phyloP scores from a whole-genome alignment of 1,140 invertebrate species.

The Amyelois transitella region DNA sequence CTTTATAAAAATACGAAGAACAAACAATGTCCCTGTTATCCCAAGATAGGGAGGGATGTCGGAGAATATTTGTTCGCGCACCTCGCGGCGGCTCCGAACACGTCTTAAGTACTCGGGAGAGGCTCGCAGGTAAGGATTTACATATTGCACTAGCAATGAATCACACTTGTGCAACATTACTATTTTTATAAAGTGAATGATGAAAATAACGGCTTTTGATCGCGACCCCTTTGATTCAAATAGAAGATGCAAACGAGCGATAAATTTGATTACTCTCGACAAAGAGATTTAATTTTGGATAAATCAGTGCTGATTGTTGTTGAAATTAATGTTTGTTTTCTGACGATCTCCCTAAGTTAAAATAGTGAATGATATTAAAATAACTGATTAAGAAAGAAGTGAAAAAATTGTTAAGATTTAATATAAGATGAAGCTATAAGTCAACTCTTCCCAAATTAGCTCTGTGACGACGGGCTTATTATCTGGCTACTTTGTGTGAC shows the following conservation, averaged over 20 bases:
- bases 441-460: conserved; percentile 20
- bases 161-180: background rate
- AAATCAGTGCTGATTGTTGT: conserved; percentile 66
- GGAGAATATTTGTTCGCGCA: conserved; percentile 45
- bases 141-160: background rate
- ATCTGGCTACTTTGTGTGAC: conserved; percentile 34
- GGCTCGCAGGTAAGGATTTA: conserved; percentile 19
- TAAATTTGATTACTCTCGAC: conserved; percentile 68
- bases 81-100: conserved; percentile 17
- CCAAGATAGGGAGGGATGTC: conserved; percentile 56
- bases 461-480: conserved; percentile 9
- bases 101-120: conserved; percentile 17
- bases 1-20: conserved; percentile 67
- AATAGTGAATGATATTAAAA: background rate
- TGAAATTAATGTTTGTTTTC: conserved; percentile 45
- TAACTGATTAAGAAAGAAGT: background rate
- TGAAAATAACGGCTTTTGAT: conserved; percentile 48
- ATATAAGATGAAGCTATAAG: conserved; percentile 13
- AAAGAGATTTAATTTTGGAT: conserved; percentile 72
- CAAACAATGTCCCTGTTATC: conserved; percentile 65
- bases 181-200: conserved; percentile 13
- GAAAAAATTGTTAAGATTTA: conserved; percentile 5
- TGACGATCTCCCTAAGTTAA: conserved; percentile 14
- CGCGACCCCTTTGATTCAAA: conserved; percentile 53
- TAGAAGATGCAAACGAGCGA: conserved; percentile 64